phyloP scores from a whole-genome alignment of 1,140 invertebrate genomes.

The Pseudomyrmex cubaensis region DNA sequence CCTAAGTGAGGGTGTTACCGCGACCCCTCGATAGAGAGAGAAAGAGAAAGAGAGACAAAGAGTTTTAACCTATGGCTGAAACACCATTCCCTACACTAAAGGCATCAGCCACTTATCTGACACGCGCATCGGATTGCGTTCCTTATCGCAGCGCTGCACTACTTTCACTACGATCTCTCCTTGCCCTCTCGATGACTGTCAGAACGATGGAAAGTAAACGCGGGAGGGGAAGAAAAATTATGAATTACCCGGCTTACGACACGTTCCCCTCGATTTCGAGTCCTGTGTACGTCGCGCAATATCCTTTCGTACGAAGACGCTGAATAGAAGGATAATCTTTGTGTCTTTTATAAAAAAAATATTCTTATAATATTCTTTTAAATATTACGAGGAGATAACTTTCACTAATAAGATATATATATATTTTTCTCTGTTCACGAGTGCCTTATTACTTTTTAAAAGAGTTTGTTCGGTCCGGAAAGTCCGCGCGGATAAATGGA shows the following conservation, averaged over 20 bases:
- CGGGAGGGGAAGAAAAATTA: constrained; percentile 44
- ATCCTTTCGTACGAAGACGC: background rate
- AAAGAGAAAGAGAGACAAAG: constrained; percentile 59
- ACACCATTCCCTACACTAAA: constrained; percentile 75
- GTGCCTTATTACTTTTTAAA: constrained; percentile 33
- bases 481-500: constrained; percentile 40
- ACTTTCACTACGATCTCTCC: constrained; percentile 80
- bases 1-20: constrained; percentile 76
- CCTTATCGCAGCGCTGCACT: constrained; percentile 84
- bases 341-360: background rate
- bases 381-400: background rate
- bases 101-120: constrained; percentile 85
- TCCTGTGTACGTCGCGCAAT: background rate
- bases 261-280: constrained; percentile 4
- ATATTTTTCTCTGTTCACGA: background rate
- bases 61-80: constrained; percentile 75
- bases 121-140: constrained; percentile 86
- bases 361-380: no score
- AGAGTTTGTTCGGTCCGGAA: constrained; percentile 14
- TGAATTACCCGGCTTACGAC: constrained; percentile 37
- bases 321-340: background rate
- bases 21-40: constrained; percentile 73
- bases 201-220: constrained; percentile 63
- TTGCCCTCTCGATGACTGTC: constrained; percentile 19
- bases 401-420: background rate